Evolutionary conservation across 2,888 invertebrate species (phyloP), one percentile per base, ranked within the genome.

Genomic region (Conops quadrifasciatus): DNA sequence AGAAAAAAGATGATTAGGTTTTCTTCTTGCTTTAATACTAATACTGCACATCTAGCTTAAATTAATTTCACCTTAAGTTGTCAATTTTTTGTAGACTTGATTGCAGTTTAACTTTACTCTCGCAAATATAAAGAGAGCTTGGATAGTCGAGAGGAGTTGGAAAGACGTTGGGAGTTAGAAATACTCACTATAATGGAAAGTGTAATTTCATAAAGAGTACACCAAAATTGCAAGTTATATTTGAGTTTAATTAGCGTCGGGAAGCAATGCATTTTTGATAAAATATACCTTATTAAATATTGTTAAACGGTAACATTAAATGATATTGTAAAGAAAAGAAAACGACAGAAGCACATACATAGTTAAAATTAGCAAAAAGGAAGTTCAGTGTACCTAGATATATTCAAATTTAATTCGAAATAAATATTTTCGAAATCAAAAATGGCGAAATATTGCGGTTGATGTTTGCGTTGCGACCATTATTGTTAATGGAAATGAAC

Each of bases 1-100:
- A 82, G 75, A 86, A 85, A 78, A 86, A 86, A 72, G 76, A 82
- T 74, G 85, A 86, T 76, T 86, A 86, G 75, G 62, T 58, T 24
- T 4, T 70, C 65, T 36, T 53, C 19, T n/a, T 2, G 70, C 66
- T 36, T 64, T 26, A 56, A 30, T 47, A 24, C 58, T 62, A 51
- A 59, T 67, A 36, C 36, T 36, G 9, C 4, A 36, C 36, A 56
- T 45, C 53, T 63, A 63, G 21, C 67, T 36, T 49, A 66, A 19
- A 71, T 62, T 21, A 47, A 64, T 59, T 59, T 66, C 71, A 70
- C 15, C 53, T 60, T 59, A 30, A 67, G 28, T 66, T 65, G 67
- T 59, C 60, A 45, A 69, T 58, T 28, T 72, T 43, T 49, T 60
- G 51, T 64, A 45, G 19, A 49, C 5, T 4, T 24, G n/a, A n/a